Evolutionary conservation across 1,140 invertebrate species (phyloP), one percentile per base, ranked within the genome.

Genomic region (Drosophila repletoides): DNA sequence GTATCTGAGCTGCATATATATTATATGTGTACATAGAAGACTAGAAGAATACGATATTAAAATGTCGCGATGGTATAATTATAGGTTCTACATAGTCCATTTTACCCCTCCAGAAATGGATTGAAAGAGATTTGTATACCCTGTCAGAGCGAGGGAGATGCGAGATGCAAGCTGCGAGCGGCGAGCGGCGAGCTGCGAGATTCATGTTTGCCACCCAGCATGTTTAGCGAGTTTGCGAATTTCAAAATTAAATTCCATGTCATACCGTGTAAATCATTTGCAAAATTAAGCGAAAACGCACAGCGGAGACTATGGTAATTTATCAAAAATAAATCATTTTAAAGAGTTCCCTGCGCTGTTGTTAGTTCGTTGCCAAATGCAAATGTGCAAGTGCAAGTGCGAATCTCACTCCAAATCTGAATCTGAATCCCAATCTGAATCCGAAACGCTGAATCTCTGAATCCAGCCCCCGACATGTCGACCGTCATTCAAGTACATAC

Each of bases 241-340:
- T 88, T 86, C 71, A 49, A 88, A 88, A 88, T 88, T 88, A 88
- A 88, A 88, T 79, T 88, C 71, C 84, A 51, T 88, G 83, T 88
- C 83, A 84, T 76, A 79, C 64, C 73, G 74, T 88, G 83, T 88
- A 88, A 88, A 88, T 88, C 77, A 88, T 88, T 88, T 84, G 71
- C 83, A 64, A 84, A 84, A 77, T 84, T 70, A 83, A 63, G 51
- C 59, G 70, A 33, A 41, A 46, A 55, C 61, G 53, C 43, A 63
- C 22, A 51, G 64, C 80, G 49, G 61, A 48, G 61, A 64, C 81
- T 67, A 52, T 56, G 69, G 70, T 64, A 83, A 89, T 89, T 89
- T 89, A 89, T 89, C 88, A 89, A 89, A 88, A 88, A 89, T 89
- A 88, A 89, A 89, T 89, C 88, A 89, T 89, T 77, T 86, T 84